Evolutionary conservation across 2,888 invertebrate species (phyloP).

Genomic region (Pecten maximus): DNA sequence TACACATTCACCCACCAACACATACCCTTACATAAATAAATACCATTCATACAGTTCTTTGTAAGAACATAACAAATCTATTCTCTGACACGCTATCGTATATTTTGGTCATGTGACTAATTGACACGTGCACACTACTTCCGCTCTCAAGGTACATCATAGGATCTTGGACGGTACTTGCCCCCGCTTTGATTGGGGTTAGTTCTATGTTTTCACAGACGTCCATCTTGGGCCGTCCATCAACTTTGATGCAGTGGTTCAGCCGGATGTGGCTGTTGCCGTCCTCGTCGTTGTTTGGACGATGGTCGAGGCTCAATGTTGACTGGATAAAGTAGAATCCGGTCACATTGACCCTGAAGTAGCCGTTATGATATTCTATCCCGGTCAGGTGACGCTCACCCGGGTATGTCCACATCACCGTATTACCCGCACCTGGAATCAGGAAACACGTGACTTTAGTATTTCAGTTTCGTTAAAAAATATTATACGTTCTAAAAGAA

Average conservation of each 20-base stretch:
- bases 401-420: background rate
- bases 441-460: too few species aligned
- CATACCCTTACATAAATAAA: background rate
- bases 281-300: background rate
- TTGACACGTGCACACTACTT: background rate
- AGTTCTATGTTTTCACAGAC: background rate
- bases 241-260: background rate
- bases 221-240: background rate
- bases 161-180: background rate
- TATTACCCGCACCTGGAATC: background rate
- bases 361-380: background rate
- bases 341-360: conserved; percentile 3
- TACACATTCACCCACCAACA: background rate
- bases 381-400: conserved; percentile 3
- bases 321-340: conserved; percentile 11
- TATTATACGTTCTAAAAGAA: too few species aligned
- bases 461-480: background rate
- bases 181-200: background rate
- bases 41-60: background rate
- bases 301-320: background rate
- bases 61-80: background rate
- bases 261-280: background rate
- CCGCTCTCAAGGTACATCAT: conserved; percentile 16
- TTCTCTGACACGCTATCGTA: background rate
- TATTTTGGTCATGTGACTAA: conserved; percentile 23